Percentiles rank a stretch among this genome's conserved stretches.
phyloP scores from a whole-genome alignment of 2,113 vertebrate species.

The Podarcis muralis region DNA sequence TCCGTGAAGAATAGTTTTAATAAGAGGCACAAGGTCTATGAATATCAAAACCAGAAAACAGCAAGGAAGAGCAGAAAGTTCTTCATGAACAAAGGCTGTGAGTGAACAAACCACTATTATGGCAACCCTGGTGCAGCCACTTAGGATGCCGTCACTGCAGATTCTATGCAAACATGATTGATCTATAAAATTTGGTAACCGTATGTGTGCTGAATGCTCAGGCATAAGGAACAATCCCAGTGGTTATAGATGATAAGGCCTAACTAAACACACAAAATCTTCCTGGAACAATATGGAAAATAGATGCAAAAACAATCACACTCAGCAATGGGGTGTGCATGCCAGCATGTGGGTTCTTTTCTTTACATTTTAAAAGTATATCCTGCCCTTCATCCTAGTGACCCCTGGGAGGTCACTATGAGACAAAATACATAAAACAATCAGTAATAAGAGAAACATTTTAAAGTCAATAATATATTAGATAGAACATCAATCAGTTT shows the following conservation, averaged over 20 bases:
- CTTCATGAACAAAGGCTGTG: background rate
- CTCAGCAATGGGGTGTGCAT: background rate
- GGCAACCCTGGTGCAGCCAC: background rate
- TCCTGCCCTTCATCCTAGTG: too few relatives aligned
- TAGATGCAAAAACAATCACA: background rate
- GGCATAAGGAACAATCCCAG: background rate
- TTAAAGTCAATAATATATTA: too few relatives aligned
- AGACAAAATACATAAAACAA: too few relatives aligned
- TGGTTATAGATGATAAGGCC: background rate
- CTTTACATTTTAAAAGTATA: too few relatives aligned
- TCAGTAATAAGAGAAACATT: too few relatives aligned
- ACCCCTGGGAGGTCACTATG: too few relatives aligned
- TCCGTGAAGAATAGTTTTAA: conserved; percentile 36
- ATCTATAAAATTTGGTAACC: background rate
- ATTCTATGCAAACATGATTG: background rate
- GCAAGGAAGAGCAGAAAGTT: background rate
- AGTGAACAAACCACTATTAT: background rate
- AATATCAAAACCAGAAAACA: conserved; percentile 12
- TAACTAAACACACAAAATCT: background rate
- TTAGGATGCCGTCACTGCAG: background rate
- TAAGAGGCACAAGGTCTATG: conserved; percentile 22
- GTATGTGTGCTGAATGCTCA: background rate
- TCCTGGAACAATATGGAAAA: background rate
- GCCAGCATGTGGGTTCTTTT: too few relatives aligned
- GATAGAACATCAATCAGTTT: too few relatives aligned